These are phyloP conservation scores for Rhynchomys soricoides DNA, from an alignment of 2,113 vertebrate species.

Conservation along the genomic window DNA sequence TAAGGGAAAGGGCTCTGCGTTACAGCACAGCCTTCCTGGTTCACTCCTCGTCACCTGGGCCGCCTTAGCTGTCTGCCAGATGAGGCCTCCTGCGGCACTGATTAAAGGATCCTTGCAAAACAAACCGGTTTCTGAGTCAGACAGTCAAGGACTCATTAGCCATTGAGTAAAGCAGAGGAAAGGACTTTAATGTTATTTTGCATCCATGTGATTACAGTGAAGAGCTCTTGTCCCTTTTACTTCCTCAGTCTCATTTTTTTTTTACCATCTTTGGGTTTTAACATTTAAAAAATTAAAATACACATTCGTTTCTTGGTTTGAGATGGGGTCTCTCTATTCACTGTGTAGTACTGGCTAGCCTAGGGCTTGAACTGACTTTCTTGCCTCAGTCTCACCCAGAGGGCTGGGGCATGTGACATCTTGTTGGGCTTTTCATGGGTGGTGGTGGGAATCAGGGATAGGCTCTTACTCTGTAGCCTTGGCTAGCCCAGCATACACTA, in stretches of 20 bases:
- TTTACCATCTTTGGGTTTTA: constrained; percentile 30
- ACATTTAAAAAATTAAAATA: constrained; percentile 34
- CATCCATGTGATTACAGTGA: constrained; percentile 65
- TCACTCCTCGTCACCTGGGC: background rate
- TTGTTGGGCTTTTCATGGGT: background rate
- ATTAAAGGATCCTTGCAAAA: constrained; percentile 71
- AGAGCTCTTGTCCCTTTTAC: constrained; percentile 52
- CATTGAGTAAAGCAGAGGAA: constrained; percentile 57
- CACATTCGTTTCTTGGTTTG: background rate
- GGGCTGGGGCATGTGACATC: background rate
- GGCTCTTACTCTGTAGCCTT: background rate
- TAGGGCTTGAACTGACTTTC: background rate
- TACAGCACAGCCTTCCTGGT: background rate
- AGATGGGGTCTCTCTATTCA: background rate
- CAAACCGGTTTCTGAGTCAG: constrained; percentile 71
- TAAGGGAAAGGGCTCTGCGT: background rate
- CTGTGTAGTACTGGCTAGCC: background rate
- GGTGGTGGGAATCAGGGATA: background rate
- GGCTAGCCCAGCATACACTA: background rate
- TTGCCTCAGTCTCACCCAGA: background rate
- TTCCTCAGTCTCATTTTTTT: constrained; percentile 17
- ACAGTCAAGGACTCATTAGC: constrained; percentile 70
- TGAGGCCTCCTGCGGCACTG: constrained; percentile 44
- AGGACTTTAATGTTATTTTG: constrained; percentile 76
- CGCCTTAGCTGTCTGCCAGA: constrained; percentile 53